A percentile compares a stretch with the other conserved stretches of the same genome.
phyloP scores from a whole-genome alignment of 2,888 invertebrate genomes.

The Conistra vaccinii region DNA sequence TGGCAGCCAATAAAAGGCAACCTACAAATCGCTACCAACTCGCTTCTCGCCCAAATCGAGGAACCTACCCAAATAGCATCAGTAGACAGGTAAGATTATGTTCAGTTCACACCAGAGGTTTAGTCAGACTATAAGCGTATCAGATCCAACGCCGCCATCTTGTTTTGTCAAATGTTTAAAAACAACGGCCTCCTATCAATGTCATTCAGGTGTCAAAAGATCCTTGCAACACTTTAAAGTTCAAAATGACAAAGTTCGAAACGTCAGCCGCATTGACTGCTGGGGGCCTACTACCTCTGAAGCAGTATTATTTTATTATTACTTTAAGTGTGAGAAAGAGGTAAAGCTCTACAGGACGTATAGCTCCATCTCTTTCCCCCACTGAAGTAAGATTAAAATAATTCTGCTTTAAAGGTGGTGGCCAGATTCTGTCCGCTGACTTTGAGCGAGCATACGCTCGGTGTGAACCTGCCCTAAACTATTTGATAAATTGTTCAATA shows the following conservation, averaged over 20 bases:
- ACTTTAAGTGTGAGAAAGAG: too few relatives aligned
- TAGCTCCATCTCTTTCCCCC: too few relatives aligned
- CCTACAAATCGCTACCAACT: slow-evolving; percentile 73
- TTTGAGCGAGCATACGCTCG: neutral
- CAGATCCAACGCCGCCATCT: neutral
- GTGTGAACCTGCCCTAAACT: neutral
- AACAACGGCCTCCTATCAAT: neutral
- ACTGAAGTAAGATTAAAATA: too few relatives aligned
- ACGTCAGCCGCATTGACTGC: neutral
- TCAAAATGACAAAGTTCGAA: neutral
- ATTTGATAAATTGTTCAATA: neutral
- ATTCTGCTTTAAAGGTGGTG: too few relatives aligned
- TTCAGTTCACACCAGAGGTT: neutral
- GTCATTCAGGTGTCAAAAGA: neutral
- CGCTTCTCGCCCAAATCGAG: slow-evolving; percentile 81
- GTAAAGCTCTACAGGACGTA: too few relatives aligned
- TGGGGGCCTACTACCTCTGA: too few relatives aligned
- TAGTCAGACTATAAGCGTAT: neutral
- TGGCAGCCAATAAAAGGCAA: slow-evolving; percentile 81
- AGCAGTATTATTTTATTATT: too few relatives aligned
- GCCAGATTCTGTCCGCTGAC: neutral
- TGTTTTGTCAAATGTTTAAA: neutral
- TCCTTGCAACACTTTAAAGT: neutral
- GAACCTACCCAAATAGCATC: slow-evolving; percentile 72
- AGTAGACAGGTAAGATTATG: slow-evolving; percentile 80